Base-by-base conservation (phyloP, 1,140 invertebrate species). In the Chlorops oryzae region DNA sequence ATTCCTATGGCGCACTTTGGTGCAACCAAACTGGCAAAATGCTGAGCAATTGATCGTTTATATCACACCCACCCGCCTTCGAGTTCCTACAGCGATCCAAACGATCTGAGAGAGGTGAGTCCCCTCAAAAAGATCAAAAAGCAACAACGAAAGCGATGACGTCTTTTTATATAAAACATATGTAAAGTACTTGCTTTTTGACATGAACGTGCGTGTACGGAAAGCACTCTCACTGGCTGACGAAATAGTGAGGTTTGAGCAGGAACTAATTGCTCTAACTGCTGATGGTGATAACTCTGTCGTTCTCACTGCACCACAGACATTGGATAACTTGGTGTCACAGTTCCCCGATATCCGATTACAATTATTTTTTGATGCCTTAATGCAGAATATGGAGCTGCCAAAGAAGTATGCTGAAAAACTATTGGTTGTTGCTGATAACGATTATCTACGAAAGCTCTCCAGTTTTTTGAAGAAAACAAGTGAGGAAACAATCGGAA, bases 21-120 rank as follows among this genome's bases (percentile, higher is more conserved):
- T 66, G 1, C 58, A 64, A 32, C 32, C 60, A 20, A 69, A 69
- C 7, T 69, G 65, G 65, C 65, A 69, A 51, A 54, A 53, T 7
- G 54, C 55, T 0, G 65, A 69, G 5, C 63, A 69, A 32, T 45
- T 28, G 0, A 54, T 69, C 21, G 59, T 69, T 42, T 69, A 69
- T 23, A 7, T 69, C 5, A 47, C 63, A n/a, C 24, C 63, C 12
- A n/a, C 65, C 65, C 0, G 50, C 24, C 1, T 69, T 69, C 7
- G 53, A 52, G 17, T 27, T 51, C 7, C 40, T 52, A n/a, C 5
- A 48, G 50, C 20, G 23, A 28, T 3, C 32, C 17, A 7, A 39
- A 42, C 7, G 20, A 9, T 15, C 28, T 37, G n/a, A n/a, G n/a
- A n/a, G n/a, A n/a, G n/a, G n/a, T n/a, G n/a, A n/a, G n/a, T n/a